Conservation (phyloP, 2,888 invertebrate genomes). For the Cancer borealis region DNA sequence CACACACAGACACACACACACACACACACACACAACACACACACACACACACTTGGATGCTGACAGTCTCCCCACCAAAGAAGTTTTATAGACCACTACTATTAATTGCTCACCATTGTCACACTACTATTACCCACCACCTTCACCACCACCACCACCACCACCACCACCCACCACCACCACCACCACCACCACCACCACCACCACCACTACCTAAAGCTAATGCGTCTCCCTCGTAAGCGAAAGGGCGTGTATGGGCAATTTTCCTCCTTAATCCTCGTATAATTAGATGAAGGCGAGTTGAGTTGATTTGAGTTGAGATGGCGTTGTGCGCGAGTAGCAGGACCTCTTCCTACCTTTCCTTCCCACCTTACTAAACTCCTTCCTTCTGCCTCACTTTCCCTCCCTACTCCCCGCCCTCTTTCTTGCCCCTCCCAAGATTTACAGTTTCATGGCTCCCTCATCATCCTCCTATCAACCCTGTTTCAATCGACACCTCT, state of each 20-base stretch:
- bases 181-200: background rate
- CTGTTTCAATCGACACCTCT: background rate
- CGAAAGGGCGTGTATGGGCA: constrained; percentile 44
- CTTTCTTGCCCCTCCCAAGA: background rate
- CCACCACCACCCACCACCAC: background rate
- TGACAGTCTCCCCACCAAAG: no score
- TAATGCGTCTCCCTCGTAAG: background rate
- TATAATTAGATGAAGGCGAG: constrained; percentile 54
- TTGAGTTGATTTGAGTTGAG: background rate
- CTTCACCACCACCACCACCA: background rate
- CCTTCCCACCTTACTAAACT: background rate
- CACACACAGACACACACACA: background rate
- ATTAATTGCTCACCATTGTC: background rate
- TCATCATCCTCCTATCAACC: background rate
- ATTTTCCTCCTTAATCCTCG: constrained; percentile 58
- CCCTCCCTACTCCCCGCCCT: background rate
- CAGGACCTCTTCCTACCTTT: background rate
- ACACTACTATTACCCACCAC: background rate
- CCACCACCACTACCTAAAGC: background rate
- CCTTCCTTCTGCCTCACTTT: background rate
- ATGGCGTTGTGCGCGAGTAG: background rate
- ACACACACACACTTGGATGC: background rate
- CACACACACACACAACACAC: background rate
- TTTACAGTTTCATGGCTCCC: background rate
- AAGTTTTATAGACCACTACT: background rate